phyloP scores from a whole-genome alignment of 2,888 invertebrate genomes.

The Netelia virgata region DNA sequence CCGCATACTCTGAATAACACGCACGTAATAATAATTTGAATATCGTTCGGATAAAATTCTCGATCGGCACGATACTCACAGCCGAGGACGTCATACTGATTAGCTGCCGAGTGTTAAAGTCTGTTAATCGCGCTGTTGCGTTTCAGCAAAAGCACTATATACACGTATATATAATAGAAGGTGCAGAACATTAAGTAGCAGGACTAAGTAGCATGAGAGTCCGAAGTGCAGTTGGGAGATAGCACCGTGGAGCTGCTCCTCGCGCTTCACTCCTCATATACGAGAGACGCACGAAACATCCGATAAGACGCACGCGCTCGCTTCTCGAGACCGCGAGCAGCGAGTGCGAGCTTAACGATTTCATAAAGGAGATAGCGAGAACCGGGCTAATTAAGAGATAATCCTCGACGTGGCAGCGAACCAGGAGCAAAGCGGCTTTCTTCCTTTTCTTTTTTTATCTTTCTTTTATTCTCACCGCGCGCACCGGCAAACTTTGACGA shows the following conservation, averaged over 20 bases:
- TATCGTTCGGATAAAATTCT: slow-evolving; percentile 40
- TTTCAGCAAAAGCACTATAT: slow-evolving; percentile 1
- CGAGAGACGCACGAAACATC: slow-evolving; percentile 71
- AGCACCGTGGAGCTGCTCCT: slow-evolving; percentile 38
- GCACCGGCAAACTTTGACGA: not conserved
- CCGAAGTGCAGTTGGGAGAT: slow-evolving; percentile 56
- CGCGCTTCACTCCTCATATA: slow-evolving; percentile 31
- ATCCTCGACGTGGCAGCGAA: slow-evolving; percentile 67
- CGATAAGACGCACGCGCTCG: slow-evolving; percentile 77
- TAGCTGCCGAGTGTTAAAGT: slow-evolving; percentile 32
- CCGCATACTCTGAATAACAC: not conserved
- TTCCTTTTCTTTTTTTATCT: slow-evolving; percentile 70
- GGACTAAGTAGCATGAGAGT: slow-evolving; percentile 49
- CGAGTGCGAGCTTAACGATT: slow-evolving; percentile 76
- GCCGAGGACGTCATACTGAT: not conserved
- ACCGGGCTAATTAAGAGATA: slow-evolving; percentile 80
- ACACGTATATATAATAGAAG: slow-evolving; percentile 6
- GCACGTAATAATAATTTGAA: slow-evolving; percentile 3
- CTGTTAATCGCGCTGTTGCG: slow-evolving; percentile 46
- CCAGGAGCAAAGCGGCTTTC: slow-evolving; percentile 73
- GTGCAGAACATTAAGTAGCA: slow-evolving; percentile 41
- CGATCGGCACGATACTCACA: not conserved
- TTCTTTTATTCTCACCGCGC: slow-evolving; percentile 14
- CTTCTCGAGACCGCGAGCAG: slow-evolving; percentile 23
- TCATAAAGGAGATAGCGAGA: slow-evolving; percentile 78